These are phyloP conservation scores for Helostoma temminkii DNA, from an alignment of 2,797 vertebrate species.

Conservation along the genomic window DNA sequence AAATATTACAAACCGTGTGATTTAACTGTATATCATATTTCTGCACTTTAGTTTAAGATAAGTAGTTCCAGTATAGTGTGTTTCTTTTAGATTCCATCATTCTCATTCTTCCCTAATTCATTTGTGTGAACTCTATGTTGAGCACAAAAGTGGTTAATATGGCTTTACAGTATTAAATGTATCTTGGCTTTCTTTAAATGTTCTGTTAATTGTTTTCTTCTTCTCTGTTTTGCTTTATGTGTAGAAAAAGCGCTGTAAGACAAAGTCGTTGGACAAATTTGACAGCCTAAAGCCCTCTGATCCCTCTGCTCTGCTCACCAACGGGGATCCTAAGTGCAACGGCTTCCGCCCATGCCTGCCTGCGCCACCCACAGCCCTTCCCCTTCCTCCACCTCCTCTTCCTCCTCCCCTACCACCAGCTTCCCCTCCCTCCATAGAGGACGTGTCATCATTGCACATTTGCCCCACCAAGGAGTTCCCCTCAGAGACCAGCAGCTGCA, in stretches of 20 bases:
- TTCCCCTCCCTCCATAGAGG: conserved; percentile 55
- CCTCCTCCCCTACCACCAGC: conserved; percentile 66
- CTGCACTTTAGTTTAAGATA: conserved; percentile 4
- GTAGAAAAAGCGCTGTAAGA: conserved; percentile 96
- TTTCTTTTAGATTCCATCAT: conserved; percentile 3
- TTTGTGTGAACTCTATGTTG: conserved; percentile 35
- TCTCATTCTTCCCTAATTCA: conserved; percentile 20
- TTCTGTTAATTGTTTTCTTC: conserved; percentile 9
- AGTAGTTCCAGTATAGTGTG: not conserved
- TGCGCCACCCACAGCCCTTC: conserved; percentile 64
- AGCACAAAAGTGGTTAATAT: conserved; percentile 58
- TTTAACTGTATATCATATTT: not conserved
- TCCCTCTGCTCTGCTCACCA: conserved; percentile 79
- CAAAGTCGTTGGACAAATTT: conserved; percentile 91
- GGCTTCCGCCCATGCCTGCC: conserved; percentile 87
- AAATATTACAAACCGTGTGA: not conserved
- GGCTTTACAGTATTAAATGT: conserved; percentile 17
- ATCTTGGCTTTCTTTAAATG: not conserved
- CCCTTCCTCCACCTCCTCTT: conserved; percentile 76
- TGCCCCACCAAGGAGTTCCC: conserved; percentile 87
- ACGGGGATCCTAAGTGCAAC: conserved; percentile 87
- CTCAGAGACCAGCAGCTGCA: conserved; percentile 91
- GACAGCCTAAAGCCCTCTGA: conserved; percentile 87
- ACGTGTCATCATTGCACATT: conserved; percentile 82
- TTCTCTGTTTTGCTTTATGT: conserved; percentile 20